Evolutionary conservation across 2,113 vertebrate genomes (phyloP).

Genomic region (Eleginops maclovinus): DNA sequence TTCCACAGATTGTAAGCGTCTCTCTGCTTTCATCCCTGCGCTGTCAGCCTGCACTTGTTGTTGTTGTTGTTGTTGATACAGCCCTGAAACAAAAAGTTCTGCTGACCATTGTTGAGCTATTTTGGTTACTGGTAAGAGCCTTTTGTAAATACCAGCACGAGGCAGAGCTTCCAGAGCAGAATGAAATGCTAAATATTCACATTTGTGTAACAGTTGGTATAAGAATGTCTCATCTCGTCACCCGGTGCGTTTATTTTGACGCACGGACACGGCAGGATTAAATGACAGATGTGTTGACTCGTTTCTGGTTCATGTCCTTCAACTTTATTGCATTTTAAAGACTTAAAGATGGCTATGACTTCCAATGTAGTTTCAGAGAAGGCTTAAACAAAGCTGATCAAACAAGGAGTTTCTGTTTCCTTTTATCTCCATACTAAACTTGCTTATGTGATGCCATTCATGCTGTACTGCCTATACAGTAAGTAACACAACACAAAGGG

Average conservation of each 20-base stretch:
- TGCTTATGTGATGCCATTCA: slow-evolving; percentile 30
- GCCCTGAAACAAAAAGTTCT: neutral
- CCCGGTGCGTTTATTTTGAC: neutral
- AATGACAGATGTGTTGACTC: neutral
- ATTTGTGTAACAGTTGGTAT: neutral
- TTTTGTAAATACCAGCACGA: neutral
- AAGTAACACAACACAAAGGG: slow-evolving; percentile 57
- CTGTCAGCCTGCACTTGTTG: neutral
- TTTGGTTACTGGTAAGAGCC: neutral
- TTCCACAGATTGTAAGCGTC: no score
- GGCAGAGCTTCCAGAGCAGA: neutral
- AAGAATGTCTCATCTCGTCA: neutral
- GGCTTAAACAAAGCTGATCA: slow-evolving; percentile 14
- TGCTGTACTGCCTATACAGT: slow-evolving; percentile 34
- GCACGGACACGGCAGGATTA: neutral
- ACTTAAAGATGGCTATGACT: no score
- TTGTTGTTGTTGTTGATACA: neutral
- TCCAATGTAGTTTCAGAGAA: neutral
- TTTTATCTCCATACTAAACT: slow-evolving; percentile 26
- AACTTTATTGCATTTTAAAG: slow-evolving; percentile 6
- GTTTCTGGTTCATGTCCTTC: neutral
- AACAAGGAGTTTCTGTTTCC: slow-evolving; percentile 17
- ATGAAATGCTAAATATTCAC: slow-evolving; percentile 1
- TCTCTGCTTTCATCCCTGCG: neutral
- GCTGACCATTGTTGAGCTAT: neutral